Conservation (phyloP, 2,888 invertebrate genomes). For the Polymixis flavicincta region DNA sequence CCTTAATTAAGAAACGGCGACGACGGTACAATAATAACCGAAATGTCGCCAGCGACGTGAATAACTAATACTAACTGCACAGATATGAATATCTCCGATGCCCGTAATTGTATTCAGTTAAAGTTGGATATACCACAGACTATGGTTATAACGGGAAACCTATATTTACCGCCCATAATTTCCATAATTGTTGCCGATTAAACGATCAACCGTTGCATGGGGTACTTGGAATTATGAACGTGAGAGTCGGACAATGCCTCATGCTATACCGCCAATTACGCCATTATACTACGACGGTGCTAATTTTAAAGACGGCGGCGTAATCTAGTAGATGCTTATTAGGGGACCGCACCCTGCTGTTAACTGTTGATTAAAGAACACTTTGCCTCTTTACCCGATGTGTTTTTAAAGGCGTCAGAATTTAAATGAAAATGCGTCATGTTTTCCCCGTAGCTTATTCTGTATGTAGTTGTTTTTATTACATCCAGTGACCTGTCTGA, state of each 20-base stretch:
- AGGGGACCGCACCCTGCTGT: constrained; percentile 69
- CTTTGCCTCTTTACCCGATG: constrained; percentile 53
- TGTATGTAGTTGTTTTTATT: not conserved
- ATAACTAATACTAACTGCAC: not conserved
- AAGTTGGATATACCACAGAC: constrained; percentile 31
- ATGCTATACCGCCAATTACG: constrained; percentile 71
- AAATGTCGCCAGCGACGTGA: not conserved
- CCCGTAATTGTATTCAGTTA: constrained; percentile 5
- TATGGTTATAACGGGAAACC: constrained; percentile 21
- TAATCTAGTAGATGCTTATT: constrained; percentile 61
- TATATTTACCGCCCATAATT: constrained; percentile 63
- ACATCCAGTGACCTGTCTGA: not conserved
- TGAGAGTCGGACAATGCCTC: constrained; percentile 61
- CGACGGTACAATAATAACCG: not conserved
- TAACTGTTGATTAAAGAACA: constrained; percentile 69
- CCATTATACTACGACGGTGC: constrained; percentile 69
- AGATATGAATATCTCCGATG: constrained; percentile 13
- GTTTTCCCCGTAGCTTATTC: not conserved
- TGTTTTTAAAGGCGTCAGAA: constrained; percentile 44
- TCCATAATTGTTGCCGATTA: constrained; percentile 64
- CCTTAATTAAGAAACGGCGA: not conserved
- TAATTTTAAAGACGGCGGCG: constrained; percentile 67
- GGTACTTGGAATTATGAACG: constrained; percentile 58
- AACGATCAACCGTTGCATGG: constrained; percentile 59
- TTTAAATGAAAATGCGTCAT: constrained; percentile 39